These are phyloP conservation scores for Diabrotica virgifera DNA, from an alignment of 1,140 invertebrate genomes.

Conservation along the genomic window DNA sequence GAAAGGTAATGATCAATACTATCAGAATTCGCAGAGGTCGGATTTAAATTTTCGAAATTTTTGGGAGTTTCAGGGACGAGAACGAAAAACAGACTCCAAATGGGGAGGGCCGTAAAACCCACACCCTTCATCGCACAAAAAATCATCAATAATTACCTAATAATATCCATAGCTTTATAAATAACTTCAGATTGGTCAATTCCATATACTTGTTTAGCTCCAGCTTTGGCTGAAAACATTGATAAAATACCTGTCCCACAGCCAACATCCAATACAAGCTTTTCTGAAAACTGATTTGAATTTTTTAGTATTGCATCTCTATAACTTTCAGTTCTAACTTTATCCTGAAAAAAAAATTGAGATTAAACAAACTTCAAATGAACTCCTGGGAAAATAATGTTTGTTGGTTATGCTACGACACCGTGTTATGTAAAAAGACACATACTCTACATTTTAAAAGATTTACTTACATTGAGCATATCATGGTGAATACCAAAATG, in stretches of 20 bases:
- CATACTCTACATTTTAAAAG: not conserved
- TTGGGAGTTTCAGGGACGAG: too few relatives aligned
- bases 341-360: slow-evolving; percentile 62
- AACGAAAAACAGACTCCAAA: too few relatives aligned
- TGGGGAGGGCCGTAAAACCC: too few relatives aligned
- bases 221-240: slow-evolving; percentile 92
- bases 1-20: too few relatives aligned
- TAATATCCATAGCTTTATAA: slow-evolving; percentile 77
- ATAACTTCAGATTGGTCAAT: slow-evolving; percentile 89
- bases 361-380: not conserved
- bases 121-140: too few relatives aligned
- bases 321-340: slow-evolving; percentile 89
- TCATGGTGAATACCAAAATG: slow-evolving; percentile 98
- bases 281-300: slow-evolving; percentile 63
- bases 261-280: slow-evolving; percentile 89
- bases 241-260: slow-evolving; percentile 94
- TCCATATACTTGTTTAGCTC: slow-evolving; percentile 86
- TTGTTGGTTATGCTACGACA: not conserved
- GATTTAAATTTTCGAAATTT: too few relatives aligned
- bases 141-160: slow-evolving; percentile 50
- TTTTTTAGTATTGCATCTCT: slow-evolving; percentile 90
- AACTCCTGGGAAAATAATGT: not conserved
- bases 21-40: too few relatives aligned
- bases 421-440: not conserved
- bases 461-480: slow-evolving; percentile 73